phyloP scores from a whole-genome alignment of 2,797 vertebrate genomes.

The Microctenopoma stevenorrisi region DNA sequence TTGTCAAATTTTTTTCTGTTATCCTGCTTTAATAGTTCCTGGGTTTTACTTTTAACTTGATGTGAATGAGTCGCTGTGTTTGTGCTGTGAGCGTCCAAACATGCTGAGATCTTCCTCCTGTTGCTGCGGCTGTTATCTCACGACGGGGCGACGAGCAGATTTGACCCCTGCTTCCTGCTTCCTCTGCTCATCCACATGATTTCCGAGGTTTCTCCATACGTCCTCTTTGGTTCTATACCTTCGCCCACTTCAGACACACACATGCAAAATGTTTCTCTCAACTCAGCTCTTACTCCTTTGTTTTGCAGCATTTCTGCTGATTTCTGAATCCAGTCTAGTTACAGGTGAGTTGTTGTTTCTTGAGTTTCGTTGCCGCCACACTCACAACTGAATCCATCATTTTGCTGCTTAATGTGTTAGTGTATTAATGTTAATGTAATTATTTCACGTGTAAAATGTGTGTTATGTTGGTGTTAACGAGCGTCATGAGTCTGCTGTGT shows the following conservation, averaged over 20 bases:
- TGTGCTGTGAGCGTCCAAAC: neutral
- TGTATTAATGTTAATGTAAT: no score
- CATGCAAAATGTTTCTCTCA: conserved; percentile 53
- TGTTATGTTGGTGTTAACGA: no score
- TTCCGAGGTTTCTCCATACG: neutral
- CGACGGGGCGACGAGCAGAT: conserved; percentile 71
- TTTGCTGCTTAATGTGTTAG: no score
- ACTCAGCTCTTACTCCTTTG: conserved; percentile 18
- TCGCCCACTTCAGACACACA: neutral
- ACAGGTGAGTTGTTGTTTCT: conserved; percentile 61
- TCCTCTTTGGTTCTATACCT: conserved; percentile 7
- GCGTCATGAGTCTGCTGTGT: no score
- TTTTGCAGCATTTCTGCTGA: conserved; percentile 20
- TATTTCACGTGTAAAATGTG: no score
- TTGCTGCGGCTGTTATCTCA: conserved; percentile 41
- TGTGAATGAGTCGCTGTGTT: no score
- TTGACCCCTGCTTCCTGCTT: conserved; percentile 77
- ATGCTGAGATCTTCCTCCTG: neutral
- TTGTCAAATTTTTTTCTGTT: neutral
- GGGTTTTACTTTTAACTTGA: no score
- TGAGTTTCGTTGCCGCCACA: no score
- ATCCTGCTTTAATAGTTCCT: neutral
- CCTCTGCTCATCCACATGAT: conserved; percentile 39
- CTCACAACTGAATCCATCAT: no score
- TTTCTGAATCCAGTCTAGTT: conserved; percentile 31